Evolutionary conservation across 2,113 vertebrate species (phyloP).

Genomic region (Orthonyx spaldingii): DNA sequence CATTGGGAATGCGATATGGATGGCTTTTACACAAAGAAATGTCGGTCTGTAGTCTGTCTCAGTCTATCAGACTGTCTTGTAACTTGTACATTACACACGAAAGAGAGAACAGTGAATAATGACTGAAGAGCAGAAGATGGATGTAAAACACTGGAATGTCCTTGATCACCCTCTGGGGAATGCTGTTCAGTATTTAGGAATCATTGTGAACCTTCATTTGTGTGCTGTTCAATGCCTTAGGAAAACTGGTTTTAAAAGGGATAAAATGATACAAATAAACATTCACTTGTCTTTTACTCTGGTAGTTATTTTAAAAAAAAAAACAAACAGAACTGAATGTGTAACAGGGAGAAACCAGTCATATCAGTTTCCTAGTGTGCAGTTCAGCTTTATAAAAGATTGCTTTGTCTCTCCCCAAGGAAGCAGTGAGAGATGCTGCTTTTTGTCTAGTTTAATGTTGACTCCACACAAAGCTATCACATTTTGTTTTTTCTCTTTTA

Average conservation of each 20-base stretch:
- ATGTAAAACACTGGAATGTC: background rate
- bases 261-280: background rate
- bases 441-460: slow-evolving; percentile 53
- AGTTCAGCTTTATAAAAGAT: slow-evolving; percentile 25
- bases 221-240: background rate
- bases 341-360: background rate
- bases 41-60: background rate
- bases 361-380: background rate
- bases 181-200: background rate
- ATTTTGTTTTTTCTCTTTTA: background rate
- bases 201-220: background rate
- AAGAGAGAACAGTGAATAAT: slow-evolving; percentile 6
- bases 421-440: slow-evolving; percentile 1
- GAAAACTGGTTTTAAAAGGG: background rate
- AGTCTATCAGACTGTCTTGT: background rate
- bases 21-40: background rate
- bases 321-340: background rate
- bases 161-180: background rate
- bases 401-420: background rate
- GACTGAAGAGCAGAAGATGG: background rate
- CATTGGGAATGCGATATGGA: background rate
- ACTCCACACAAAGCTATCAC: background rate
- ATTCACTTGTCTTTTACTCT: slow-evolving; percentile 18
- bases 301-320: slow-evolving; percentile 8
- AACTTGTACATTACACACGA: background rate